These are phyloP conservation scores for Melanocharis versteri DNA, from an alignment of 2,113 vertebrate genomes.

Conservation along the genomic window DNA sequence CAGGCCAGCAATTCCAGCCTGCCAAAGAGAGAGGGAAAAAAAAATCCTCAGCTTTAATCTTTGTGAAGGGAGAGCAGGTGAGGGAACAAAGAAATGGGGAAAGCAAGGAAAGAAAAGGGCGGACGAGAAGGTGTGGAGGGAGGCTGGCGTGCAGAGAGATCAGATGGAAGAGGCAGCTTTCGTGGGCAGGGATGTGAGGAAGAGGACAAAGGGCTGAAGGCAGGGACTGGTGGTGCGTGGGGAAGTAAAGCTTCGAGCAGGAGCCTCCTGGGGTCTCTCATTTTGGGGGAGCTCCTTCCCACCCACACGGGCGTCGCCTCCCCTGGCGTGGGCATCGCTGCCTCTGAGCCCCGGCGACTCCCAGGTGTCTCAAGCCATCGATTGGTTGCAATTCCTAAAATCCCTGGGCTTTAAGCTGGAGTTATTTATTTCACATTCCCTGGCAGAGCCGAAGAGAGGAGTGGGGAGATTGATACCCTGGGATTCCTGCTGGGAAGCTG, in stretches of 20 bases:
- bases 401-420: neutral
- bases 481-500: neutral
- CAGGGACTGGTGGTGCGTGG: neutral
- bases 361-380: neutral
- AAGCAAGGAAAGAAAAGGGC: neutral
- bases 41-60: neutral
- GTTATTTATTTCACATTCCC: neutral
- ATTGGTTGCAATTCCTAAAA: neutral
- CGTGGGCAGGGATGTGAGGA: neutral
- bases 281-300: neutral
- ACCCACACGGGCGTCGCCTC: neutral
- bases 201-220: neutral
- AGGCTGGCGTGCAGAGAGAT: rapidly evolving
- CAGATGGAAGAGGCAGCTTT: neutral
- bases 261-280: rapidly evolving
- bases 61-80: neutral
- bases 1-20: neutral
- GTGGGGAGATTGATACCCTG: neutral
- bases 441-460: rapidly evolving
- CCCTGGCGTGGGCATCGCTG: neutral
- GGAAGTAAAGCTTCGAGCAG: neutral
- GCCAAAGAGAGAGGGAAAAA: rapidly evolving
- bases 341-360: neutral
- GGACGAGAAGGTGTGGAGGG: neutral
- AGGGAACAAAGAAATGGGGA: neutral